These are phyloP conservation scores for Diploscapter pachys DNA, from an alignment of 1,140 invertebrate genomes.

Conservation along the genomic window DNA sequence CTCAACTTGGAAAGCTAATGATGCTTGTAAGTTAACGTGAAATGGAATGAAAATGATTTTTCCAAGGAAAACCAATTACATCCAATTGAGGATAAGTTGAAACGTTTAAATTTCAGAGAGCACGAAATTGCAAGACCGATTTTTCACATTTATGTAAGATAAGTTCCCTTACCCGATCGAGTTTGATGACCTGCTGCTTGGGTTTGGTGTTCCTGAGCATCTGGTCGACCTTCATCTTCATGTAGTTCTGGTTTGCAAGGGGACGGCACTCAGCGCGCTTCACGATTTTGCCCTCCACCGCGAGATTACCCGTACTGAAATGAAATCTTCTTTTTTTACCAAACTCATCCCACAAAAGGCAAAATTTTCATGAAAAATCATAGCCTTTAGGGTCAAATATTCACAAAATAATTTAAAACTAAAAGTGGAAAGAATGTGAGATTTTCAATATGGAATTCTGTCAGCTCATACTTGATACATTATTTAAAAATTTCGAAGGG, in stretches of 20 bases:
- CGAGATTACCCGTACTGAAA: constrained; percentile 28
- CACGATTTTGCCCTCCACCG: constrained; percentile 37
- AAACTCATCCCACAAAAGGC: not conserved
- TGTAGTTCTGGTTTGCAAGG: constrained; percentile 20
- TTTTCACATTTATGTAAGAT: too few species aligned
- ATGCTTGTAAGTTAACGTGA: not conserved
- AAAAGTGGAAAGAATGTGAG: too few species aligned
- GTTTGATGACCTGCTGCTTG: constrained; percentile 16
- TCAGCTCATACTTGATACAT: not conserved
- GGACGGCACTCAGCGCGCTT: constrained; percentile 44
- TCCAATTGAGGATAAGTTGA: too few species aligned
- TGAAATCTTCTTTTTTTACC: not conserved
- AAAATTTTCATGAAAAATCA: too few species aligned
- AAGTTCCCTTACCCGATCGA: constrained; percentile 12
- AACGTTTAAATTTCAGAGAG: too few species aligned
- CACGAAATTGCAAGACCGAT: too few species aligned
- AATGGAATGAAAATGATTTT: not conserved
- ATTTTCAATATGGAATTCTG: not conserved
- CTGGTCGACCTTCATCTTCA: constrained; percentile 40
- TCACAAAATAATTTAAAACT: too few species aligned
- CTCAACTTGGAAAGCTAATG: not conserved
- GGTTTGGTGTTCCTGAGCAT: constrained; percentile 48
- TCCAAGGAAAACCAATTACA: not conserved
- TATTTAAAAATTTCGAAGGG: not conserved
- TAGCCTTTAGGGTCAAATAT: too few species aligned